A percentile compares a stretch with the other conserved stretches of the same genome.
Conservation (phyloP, 2,797 vertebrate species). For the Clarias laeviceps region DNA sequence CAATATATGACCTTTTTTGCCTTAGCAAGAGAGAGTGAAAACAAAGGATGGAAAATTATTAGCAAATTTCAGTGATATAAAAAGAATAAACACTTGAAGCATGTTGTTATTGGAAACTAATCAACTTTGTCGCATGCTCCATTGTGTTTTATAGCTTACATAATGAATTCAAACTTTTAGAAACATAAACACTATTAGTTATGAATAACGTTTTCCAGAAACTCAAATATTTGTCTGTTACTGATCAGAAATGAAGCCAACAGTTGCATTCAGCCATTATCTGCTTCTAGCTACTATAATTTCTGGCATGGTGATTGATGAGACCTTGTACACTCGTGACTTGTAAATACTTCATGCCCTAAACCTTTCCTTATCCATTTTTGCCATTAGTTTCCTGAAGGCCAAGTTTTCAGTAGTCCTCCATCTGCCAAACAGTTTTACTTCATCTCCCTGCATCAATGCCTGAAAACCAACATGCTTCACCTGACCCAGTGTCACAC, state of each 20-base stretch:
- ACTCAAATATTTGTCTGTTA: not conserved
- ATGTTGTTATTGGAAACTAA: not conserved
- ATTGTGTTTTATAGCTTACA: not conserved
- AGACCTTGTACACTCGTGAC: not conserved
- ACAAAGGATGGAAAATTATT: not conserved
- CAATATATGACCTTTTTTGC: not conserved
- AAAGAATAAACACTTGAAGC: not conserved
- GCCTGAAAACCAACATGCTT: slow-evolving; percentile 57
- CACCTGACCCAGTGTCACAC: slow-evolving; percentile 61
- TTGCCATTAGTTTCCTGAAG: not conserved
- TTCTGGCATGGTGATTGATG: not conserved
- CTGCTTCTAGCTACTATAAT: not conserved
- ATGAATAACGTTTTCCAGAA: not conserved
- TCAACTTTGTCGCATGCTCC: not conserved
- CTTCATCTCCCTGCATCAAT: slow-evolving; percentile 59
- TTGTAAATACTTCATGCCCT: not conserved
- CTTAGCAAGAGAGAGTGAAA: not conserved
- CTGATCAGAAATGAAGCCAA: not conserved
- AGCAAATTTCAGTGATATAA: not conserved
- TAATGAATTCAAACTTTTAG: not conserved
- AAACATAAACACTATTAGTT: not conserved
- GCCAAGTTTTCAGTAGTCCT: not conserved
- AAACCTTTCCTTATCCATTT: not conserved
- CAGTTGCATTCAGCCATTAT: not conserved
- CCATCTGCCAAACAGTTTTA: slow-evolving; percentile 36